phyloP scores from a whole-genome alignment of 1,140 invertebrate species.

The Tenebrio molitor region DNA sequence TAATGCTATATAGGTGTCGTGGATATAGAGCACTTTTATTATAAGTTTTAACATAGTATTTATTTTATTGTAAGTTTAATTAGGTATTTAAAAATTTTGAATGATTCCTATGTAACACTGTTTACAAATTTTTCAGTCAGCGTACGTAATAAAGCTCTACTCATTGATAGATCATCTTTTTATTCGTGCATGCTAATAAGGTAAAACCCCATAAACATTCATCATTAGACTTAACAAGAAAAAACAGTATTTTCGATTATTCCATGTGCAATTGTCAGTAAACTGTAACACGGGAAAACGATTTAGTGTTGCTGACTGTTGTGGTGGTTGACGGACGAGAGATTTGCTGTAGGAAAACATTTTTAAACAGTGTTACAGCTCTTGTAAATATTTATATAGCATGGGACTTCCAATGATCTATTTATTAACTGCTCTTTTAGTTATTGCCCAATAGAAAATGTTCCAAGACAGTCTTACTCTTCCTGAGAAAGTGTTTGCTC shows the following conservation, averaged over 20 bases:
- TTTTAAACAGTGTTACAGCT: constrained; percentile 32
- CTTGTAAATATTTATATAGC: constrained; percentile 51
- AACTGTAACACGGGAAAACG: too few species aligned
- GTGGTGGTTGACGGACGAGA: too few species aligned
- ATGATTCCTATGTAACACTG: constrained; percentile 58
- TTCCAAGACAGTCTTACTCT: constrained; percentile 22
- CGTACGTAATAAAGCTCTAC: too few species aligned
- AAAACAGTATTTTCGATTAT: too few species aligned
- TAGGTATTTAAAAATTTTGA: constrained; percentile 55
- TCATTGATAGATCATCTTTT: too few species aligned
- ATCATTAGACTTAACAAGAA: too few species aligned
- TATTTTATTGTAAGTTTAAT: constrained; percentile 57
- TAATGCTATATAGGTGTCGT: constrained; percentile 56
- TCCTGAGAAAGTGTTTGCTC: constrained; percentile 12
- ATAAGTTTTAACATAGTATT: constrained; percentile 59
- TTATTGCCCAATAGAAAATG: constrained; percentile 30
- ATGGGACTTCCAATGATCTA: constrained; percentile 49
- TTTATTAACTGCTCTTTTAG: constrained; percentile 37
- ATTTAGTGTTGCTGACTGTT: too few species aligned
- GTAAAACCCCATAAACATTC: too few species aligned
- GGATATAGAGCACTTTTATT: constrained; percentile 58
- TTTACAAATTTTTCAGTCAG: constrained; percentile 44
- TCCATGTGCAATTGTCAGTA: too few species aligned
- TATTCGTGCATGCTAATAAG: too few species aligned
- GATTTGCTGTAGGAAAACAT: not conserved